phyloP scores from a whole-genome alignment of 2,797 vertebrate genomes.

The Periparus ater region DNA sequence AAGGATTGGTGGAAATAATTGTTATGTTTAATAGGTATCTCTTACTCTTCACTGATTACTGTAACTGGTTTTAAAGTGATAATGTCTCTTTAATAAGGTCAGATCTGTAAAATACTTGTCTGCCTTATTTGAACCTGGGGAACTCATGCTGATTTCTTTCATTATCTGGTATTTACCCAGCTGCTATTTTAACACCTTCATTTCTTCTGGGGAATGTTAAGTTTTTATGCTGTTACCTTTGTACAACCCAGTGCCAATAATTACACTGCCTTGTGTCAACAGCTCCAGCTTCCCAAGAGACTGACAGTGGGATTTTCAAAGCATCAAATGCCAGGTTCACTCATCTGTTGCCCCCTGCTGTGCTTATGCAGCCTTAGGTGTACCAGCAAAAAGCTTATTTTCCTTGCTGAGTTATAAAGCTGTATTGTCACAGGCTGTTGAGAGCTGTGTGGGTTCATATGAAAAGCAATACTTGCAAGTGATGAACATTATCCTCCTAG shows the following conservation, averaged over 20 bases:
- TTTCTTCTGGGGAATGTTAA: conserved; percentile 37
- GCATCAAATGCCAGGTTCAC: not conserved
- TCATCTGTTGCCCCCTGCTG: not conserved
- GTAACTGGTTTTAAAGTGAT: not conserved
- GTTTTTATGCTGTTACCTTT: conserved; percentile 31
- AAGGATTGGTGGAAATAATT: not conserved
- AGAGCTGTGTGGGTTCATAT: not conserved
- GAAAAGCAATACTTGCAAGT: not conserved
- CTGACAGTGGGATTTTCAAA: not conserved
- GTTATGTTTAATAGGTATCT: not conserved
- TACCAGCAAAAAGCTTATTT: not conserved
- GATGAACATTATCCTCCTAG: not conserved
- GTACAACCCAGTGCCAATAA: not conserved
- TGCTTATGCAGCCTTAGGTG: not conserved
- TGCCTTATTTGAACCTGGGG: conserved; percentile 4
- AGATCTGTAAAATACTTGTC: not conserved
- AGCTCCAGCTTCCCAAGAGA: not conserved
- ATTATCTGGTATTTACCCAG: conserved; percentile 17
- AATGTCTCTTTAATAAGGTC: not conserved
- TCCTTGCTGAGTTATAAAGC: not conserved
- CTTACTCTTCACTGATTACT: not conserved
- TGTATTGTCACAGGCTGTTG: not conserved
- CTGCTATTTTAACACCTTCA: conserved; percentile 39
- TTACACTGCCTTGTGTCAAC: not conserved
- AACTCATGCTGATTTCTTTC: conserved; percentile 2